Base-by-base conservation (phyloP, 1,140 invertebrate species). In the Heliconius congener region DNA sequence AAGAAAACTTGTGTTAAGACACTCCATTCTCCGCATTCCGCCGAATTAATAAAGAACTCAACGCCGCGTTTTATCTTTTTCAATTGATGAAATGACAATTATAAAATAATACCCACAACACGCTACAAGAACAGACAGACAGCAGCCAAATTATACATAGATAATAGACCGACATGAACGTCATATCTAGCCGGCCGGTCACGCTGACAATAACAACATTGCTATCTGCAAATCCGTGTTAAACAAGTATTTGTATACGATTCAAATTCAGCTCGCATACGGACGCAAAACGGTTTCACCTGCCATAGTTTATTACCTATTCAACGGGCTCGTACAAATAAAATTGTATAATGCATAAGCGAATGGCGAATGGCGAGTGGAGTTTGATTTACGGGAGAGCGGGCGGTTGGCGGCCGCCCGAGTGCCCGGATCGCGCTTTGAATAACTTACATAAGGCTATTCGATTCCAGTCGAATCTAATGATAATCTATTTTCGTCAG, bases 311-410 rank as follows among this genome's bases (percentile, higher is more conserved):
- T 94, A 94, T 94, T 91, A 93, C 90, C 93, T 93, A 94, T 94
- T 94, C 93, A 94, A 86, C 91, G 88, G 87, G 89, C 89, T 91
- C 91, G 91, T 89, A 92, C 93, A 94, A 94, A 94, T 94, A 94
- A 94, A 94, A 94, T 93, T 94, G 93, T 94, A 93, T 94, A 94
- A 93, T 94, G 91, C 88, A 94, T 94, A 94, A 93, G 91, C 93
- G 92, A 94, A 93, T 91, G 88, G 91, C 93, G 92, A 94, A 93
- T 91, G 88, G 91, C 92, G 91, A 90, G 90, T 91, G 88, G 91
- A 91, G 91, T 94, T 93, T 94, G 93, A 94, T 93, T 94, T 94
- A 94, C 90, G 92, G 90, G 86, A 84, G 85, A 83, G 83, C 87
- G 81, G 84, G 80, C 57, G 86, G 34, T 34, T 6, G 34, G 84